These are phyloP conservation scores for Nephotettix cincticeps DNA, from an alignment of 1,140 invertebrate species.

Conservation along the genomic window DNA sequence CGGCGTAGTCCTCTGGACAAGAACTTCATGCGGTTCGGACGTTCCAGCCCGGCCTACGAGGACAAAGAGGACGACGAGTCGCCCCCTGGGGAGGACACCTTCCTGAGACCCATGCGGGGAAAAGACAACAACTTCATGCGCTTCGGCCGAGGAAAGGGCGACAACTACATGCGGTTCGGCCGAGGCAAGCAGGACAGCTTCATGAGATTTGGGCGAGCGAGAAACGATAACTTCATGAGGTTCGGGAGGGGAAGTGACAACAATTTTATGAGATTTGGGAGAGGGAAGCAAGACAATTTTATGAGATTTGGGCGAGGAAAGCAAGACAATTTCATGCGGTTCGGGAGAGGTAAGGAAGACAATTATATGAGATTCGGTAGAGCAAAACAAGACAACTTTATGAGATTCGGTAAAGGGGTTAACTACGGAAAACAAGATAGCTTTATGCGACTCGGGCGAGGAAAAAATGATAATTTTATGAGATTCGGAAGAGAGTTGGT, in stretches of 20 bases:
- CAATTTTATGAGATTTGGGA: constrained; percentile 21
- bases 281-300: not conserved
- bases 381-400: constrained; percentile 16
- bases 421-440: constrained; percentile 6
- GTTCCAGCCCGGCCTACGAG: constrained; percentile 27
- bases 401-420: constrained; percentile 1
- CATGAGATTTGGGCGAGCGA: constrained; percentile 43
- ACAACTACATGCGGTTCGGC: constrained; percentile 38
- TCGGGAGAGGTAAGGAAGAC: constrained; percentile 25
- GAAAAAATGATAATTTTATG: constrained; percentile 21
- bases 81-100: not conserved
- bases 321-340: constrained; percentile 24
- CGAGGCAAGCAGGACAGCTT: constrained; percentile 39
- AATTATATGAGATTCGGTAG: constrained; percentile 23
- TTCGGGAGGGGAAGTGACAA: constrained; percentile 27
- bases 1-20: constrained; percentile 41
- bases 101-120: not conserved
- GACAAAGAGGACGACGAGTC: constrained; percentile 54
- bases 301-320: constrained; percentile 5
- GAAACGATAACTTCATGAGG: constrained; percentile 33
- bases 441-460: constrained; percentile 13
- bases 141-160: constrained; percentile 34
- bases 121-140: constrained; percentile 35
- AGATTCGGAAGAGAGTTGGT: constrained; percentile 21
- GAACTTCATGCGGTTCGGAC: constrained; percentile 43